Base-by-base conservation (phyloP, 1,140 invertebrate species). In the Drosophila bocqueti region DNA sequence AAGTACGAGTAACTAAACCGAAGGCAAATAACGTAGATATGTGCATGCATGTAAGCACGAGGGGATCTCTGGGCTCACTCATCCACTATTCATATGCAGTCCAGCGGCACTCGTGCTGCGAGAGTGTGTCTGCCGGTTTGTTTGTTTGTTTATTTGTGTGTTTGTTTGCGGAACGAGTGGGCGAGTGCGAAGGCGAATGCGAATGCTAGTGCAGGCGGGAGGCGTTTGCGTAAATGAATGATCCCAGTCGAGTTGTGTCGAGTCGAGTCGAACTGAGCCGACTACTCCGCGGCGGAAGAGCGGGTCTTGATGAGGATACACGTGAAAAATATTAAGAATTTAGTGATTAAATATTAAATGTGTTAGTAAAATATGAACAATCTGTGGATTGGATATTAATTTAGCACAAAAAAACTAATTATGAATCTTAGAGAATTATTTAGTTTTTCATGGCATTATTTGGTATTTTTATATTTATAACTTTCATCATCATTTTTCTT, bases 81-180 rank as follows among this genome's bases (percentile, higher is more conserved):
- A 68, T 73, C 76, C 76, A 85, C 82, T 85, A 87, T 89, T 87
- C 84, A 87, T 84, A 90, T 84, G 74, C 84, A 89, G 84, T 71
- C 72, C 81, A 74, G 60, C 76, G 79, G 57, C 76, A 77, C 67
- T 64, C 46, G 18, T 55, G 62, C 21, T 66, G 31, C 55, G 50
- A 50, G 46, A 65, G 45, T 67, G 36, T 73, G 52, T 58, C 49
- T 78, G 47, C 43, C 38, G 47, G 55, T 65, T 65, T 65, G 68
- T 74, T 58, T 67, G 43, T 47, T 52, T 65, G 62, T 57, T 76
- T 49, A 29, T 49, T 49, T 49, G 24, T 63, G 64, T 47, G 62
- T 50, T 59, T 66, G 67, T 63, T 79, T 72, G 76, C 76, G 50
- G 76, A 82, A 82, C 85, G 76, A 76, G 83, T 79, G 83, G 76